Evolutionary conservation across 2,888 invertebrate species (phyloP), one percentile per base, ranked within the genome.

Genomic region (Nezara viridula): DNA sequence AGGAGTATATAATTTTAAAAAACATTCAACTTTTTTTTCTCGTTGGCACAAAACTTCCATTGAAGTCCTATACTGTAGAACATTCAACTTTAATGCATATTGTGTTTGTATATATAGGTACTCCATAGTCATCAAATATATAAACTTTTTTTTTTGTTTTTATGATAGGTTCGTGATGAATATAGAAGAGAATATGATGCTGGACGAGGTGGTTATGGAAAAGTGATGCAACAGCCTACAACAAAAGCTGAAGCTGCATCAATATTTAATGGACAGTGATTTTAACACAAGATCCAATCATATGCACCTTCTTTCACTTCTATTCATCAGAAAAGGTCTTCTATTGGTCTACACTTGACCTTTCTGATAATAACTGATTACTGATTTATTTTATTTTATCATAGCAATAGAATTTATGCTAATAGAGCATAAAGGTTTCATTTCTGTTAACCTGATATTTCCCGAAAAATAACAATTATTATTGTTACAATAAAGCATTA

Each of bases 101-200:
- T n/a, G n/a, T n/a, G n/a, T n/a, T n/a, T n/a, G n/a, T n/a, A n/a
- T n/a, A n/a, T n/a, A n/a, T n/a, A n/a, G n/a, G n/a, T n/a, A n/a
- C n/a, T 44, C 44, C 44, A 44, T 44, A 44, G 44, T 44, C 44
- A 44, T 44, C 10, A 44, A 44, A 10, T 10, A 44, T 44, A 44
- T 44, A 5, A 7, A 10, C 44, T 44, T 44, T 44, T 44, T 44
- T 7, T 44, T 44, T 44, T 44, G n/a, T 44, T 12, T 6, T n/a
- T 81, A 2, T 93, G 93, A 66, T 92, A 97, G 97, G 98, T 99
- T 9, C 95, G 99, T 92, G 99, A 99, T 92, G 99, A 99, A 94
- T 99, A 99, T 92, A 95, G 99, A 92, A 98, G 98, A 91, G 99
- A 99, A 92, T 99, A 96, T 93, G 99, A 99, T 93, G 96, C 97